Percentiles rank a stretch among this genome's conserved stretches.
These are phyloP conservation scores for Diphyllodes magnificus DNA, from an alignment of 2,113 vertebrate genomes.

Conservation along the genomic window DNA sequence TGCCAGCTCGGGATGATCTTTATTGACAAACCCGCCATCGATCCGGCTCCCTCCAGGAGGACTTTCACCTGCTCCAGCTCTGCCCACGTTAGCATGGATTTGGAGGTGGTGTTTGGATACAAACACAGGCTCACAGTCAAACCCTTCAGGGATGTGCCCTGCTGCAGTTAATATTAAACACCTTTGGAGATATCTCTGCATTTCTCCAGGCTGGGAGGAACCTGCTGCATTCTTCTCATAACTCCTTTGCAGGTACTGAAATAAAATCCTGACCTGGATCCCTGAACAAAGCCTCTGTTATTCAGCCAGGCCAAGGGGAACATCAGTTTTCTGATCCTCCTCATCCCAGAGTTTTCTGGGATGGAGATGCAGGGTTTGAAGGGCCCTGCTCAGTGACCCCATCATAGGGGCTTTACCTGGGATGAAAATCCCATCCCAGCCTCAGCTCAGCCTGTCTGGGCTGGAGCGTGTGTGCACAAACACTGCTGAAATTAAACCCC, in stretches of 20 bases:
- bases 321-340: neutral
- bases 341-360: neutral
- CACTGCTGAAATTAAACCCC: neutral
- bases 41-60: neutral
- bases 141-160: neutral
- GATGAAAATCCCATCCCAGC: neutral
- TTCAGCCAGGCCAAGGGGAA: neutral
- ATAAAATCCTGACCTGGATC: neutral
- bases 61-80: slow-evolving; percentile 16
- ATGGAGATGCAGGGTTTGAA: neutral
- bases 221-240: slow-evolving; percentile 39
- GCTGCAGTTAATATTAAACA: slow-evolving; percentile 37
- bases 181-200: neutral
- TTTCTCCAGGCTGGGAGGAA: neutral
- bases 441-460: neutral
- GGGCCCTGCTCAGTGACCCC: neutral
- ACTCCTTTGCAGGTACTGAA: slow-evolving; percentile 5
- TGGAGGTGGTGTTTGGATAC: neutral
- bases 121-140: neutral
- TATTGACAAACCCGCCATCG: neutral
- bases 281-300: slow-evolving; percentile 43
- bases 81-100: neutral
- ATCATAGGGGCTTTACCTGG: neutral
- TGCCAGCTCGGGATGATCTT: neutral
- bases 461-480: neutral